Percentiles rank a stretch among this genome's conserved stretches.
Conservation (phyloP, 2,888 invertebrate genomes). For the Drosophila rellima region DNA sequence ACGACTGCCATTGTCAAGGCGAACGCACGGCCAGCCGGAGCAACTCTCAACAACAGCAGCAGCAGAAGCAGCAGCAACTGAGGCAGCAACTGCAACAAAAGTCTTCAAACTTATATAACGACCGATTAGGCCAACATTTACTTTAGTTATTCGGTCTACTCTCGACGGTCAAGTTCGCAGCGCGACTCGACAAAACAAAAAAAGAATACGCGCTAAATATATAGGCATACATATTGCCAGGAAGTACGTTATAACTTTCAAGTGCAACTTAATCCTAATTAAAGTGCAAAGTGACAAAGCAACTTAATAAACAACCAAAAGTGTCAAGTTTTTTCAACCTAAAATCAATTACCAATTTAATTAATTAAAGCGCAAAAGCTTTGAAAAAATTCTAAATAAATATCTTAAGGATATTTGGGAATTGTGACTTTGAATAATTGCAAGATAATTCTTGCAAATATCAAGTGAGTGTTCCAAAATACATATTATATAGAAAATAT, state of each 20-base stretch:
- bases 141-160: slow-evolving; percentile 86
- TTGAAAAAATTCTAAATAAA: slow-evolving; percentile 5
- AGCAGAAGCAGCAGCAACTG: slow-evolving; percentile 34
- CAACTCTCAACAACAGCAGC: slow-evolving; percentile 46
- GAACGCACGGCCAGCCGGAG: slow-evolving; percentile 80
- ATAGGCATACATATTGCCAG: slow-evolving; percentile 45
- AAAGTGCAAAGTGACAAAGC: slow-evolving; percentile 50
- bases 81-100: slow-evolving; percentile 75
- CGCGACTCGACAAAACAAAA: slow-evolving; percentile 58
- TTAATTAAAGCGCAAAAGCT: slow-evolving; percentile 37
- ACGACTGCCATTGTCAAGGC: slow-evolving; percentile 84
- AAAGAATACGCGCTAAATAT: slow-evolving; percentile 23
- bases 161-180: slow-evolving; percentile 85
- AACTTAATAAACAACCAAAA: slow-evolving; percentile 49
- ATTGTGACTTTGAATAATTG: slow-evolving; percentile 44
- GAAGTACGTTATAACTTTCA: slow-evolving; percentile 59
- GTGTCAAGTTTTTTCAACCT: slow-evolving; percentile 54
- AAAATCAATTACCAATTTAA: slow-evolving; percentile 2
- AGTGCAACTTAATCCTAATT: slow-evolving; percentile 50
- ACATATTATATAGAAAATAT: slow-evolving; percentile 19
- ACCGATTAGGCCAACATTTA: slow-evolving; percentile 83
- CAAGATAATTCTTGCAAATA: slow-evolving; percentile 38
- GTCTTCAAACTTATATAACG: slow-evolving; percentile 85
- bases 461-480: slow-evolving; percentile 64
- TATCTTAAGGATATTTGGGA: slow-evolving; percentile 68